phyloP scores from a whole-genome alignment of 2,888 invertebrate genomes.

The Cryptops parisi region DNA sequence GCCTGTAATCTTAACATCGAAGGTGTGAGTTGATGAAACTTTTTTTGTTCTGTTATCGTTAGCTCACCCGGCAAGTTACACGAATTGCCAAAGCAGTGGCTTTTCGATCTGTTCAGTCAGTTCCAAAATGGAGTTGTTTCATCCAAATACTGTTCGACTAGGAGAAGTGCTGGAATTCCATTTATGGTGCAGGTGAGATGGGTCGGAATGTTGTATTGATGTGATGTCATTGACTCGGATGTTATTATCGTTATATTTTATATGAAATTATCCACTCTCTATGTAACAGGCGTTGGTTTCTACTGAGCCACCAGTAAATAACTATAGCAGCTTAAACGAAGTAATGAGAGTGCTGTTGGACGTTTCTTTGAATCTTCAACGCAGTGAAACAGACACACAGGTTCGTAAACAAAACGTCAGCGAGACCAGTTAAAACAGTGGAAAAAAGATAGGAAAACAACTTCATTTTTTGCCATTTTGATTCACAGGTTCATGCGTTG shows the following conservation, averaged over 20 bases:
- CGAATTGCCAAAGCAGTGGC: conserved; percentile 29
- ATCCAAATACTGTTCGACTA: conserved; percentile 55
- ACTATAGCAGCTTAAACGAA: conserved; percentile 42
- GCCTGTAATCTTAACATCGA: not conserved
- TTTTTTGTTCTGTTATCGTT: not conserved
- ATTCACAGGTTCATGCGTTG: conserved; percentile 49
- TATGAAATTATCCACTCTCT: too few relatives aligned
- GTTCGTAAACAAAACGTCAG: too few relatives aligned
- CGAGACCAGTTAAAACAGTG: too few relatives aligned
- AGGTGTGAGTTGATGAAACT: not conserved
- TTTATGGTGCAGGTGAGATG: conserved; percentile 64
- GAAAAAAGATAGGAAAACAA: too few relatives aligned
- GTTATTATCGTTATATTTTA: too few relatives aligned
- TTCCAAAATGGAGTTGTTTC: conserved; percentile 25
- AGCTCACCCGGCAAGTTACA: conserved; percentile 18
- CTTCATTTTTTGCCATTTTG: too few relatives aligned
- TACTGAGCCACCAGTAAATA: conserved; percentile 50
- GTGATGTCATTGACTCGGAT: too few relatives aligned
- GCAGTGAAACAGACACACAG: conserved; percentile 13
- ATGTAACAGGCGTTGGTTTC: conserved; percentile 63
- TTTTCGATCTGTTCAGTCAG: conserved; percentile 29
- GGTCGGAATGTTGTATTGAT: too few relatives aligned
- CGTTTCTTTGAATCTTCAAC: conserved; percentile 28
- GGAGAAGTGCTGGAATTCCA: conserved; percentile 87
- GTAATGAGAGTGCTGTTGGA: conserved; percentile 43